Percentiles rank a stretch among this genome's conserved stretches.
phyloP scores from a whole-genome alignment of 64 coral and sea anemone genomes.

The Stylophora pistillata region DNA sequence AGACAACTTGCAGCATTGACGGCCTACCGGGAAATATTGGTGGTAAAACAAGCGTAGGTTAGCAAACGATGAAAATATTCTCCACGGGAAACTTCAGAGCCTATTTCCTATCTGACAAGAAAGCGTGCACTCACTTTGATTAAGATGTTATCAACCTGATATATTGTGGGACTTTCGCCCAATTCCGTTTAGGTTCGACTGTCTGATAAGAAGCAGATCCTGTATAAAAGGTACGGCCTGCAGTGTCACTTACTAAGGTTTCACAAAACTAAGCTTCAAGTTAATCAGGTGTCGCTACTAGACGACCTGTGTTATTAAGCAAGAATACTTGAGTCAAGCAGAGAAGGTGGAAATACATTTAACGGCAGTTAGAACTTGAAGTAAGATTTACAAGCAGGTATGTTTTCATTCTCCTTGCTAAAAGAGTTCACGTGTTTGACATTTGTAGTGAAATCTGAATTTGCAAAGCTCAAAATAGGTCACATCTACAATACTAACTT shows the following conservation, averaged over 20 bases:
- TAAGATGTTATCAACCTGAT: constrained; percentile 11
- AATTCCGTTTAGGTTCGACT: constrained; percentile 12
- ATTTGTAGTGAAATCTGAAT: not conserved
- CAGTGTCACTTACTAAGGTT: not conserved
- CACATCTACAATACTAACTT: not conserved
- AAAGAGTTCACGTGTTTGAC: not conserved
- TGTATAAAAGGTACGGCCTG: constrained; percentile 16
- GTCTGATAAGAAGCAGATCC: constrained; percentile 28
- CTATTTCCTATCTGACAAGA: not conserved
- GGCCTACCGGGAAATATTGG: constrained; percentile 19
- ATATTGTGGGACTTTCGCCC: constrained; percentile 9
- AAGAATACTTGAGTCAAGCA: not conserved
- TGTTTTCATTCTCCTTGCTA: not conserved
- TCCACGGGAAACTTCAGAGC: not conserved
- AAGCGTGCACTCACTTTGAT: constrained; percentile 10
- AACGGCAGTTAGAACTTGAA: not conserved
- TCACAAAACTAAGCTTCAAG: not conserved
- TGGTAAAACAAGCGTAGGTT: not conserved
- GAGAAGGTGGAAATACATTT: not conserved
- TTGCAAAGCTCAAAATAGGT: not conserved
- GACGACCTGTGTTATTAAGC: not conserved
- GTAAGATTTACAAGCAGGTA: not conserved
- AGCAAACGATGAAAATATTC: not conserved
- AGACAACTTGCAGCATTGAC: not conserved
- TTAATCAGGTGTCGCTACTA: not conserved